Base-by-base conservation (phyloP, 1,140 invertebrate genomes). In the Bombus sylvicola region DNA sequence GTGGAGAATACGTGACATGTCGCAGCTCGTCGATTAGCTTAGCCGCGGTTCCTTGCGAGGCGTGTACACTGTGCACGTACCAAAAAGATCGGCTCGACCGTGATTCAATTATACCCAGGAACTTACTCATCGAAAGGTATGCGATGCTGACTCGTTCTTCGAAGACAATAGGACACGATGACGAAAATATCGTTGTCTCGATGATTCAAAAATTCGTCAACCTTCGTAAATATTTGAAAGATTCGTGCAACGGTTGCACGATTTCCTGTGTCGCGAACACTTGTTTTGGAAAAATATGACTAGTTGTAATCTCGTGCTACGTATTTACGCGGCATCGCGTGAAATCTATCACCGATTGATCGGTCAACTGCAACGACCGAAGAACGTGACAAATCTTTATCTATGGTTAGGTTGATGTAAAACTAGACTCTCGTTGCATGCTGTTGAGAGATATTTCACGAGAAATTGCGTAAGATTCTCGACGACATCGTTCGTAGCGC, bases 81-180 rank as follows among this genome's bases (percentile, higher is more conserved):
- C 39, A 1, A 69, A 43, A 69, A 64, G 81, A 69, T 81, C 85
- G 68, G 12, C 13, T 53, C 0, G 18, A 43, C 18, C 4, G 28
- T 18, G 66, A 34, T 76, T 18, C 59, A 64, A 69, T 59, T 86
- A 41, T 43, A n/a, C 41, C 3, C 3, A 41, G n/a, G 18, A 18
- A 88, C 79, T 88, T 86, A 81, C 62, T 89, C 88, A 86, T 89
- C 76, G 64, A 47, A 31, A 69, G 71, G 34, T 43, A 88, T 88
- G 62, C 81, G 34, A 78, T 28, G 59, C 41, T 43, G 59, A 69
- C 18, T 57, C 41, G 47, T 18, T 39, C 43, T 25, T 59, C 69
- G 10, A 53, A 71, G 25, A 89, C 83, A 83, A 89, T 83, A 43
- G 39, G n/a, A 25, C 18, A 37, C 57, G 34, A 3, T 47, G 39